Evolutionary conservation across 2,888 invertebrate genomes (phyloP), one percentile per base, ranked within the genome.

Genomic region (Drosophila testacea): DNA sequence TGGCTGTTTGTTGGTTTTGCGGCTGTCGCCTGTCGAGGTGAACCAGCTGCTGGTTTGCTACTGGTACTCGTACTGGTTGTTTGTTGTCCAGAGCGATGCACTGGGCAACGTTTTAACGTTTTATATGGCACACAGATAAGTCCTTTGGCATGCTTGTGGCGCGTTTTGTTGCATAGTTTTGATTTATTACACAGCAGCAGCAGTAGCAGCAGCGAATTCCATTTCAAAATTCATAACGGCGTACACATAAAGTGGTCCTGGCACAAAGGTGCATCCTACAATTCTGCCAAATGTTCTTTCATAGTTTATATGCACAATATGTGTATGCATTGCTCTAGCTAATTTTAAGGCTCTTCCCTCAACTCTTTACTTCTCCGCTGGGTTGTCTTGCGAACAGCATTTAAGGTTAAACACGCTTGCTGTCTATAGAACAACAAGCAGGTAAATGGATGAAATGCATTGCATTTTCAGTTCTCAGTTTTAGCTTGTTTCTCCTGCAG

Each of bases 151-250:
- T 79, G 87, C 84, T 77, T 83, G 64, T 65, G 80, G 80, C 88
- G 83, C 81, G 83, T 84, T 84, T 84, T 86, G 83, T 84, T 88
- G 89, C 88, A 88, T 84, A 84, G 83, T 84, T 84, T 84, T 84
- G 83, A 84, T 84, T 84, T 84, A 84, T 84, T 81, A 78, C 80
- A 81, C 74, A 73, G 77, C 82, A 82, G 69, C 77, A 69, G 62
- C 70, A 48, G 62, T 55, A 38, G 52, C 69, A 57, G 57, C 79
- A 56, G 47, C 69, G 73, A 85, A 85, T 85, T 88, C 83, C 88
- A 88, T 86, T 83, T 83, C 67, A 67, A 83, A 88, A 83, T 83
- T 88, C 83, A 88, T 83, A 83, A 78, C 88, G 57, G 54, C 69
- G 57, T 59, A 77, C 65, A 77, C 77, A 71, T 67, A 71, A 61